A percentile compares a stretch with the other conserved stretches of the same genome.
phyloP scores from a whole-genome alignment of 2,113 vertebrate species.

The Puffinus mauretanicus region DNA sequence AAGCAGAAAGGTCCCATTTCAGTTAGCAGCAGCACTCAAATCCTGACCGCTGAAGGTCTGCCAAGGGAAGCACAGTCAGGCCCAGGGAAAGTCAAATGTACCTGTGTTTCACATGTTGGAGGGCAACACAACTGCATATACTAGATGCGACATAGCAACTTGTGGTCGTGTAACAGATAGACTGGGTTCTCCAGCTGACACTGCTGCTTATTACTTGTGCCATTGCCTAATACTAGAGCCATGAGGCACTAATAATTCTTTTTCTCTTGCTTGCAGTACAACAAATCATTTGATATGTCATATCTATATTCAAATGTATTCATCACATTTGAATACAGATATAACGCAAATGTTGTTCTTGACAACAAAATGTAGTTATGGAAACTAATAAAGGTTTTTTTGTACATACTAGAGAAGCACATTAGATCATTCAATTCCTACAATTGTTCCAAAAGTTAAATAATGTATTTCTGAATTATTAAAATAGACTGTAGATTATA shows the following conservation, averaged over 20 bases:
- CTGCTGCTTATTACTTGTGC: neutral
- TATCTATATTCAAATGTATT: neutral
- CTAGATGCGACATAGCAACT: neutral
- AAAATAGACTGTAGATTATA: neutral
- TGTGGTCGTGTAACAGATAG: neutral
- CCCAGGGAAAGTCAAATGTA: neutral
- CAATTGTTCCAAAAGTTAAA: neutral
- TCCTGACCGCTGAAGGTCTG: neutral
- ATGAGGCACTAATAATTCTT: neutral
- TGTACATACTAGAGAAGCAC: neutral
- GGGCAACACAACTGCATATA: neutral
- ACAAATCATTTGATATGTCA: neutral
- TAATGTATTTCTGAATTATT: neutral
- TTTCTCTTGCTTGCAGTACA: neutral
- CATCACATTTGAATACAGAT: neutral
- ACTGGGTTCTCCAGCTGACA: neutral
- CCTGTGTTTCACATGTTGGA: neutral
- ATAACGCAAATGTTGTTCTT: neutral
- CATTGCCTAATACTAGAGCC: neutral
- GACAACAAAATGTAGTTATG: neutral
- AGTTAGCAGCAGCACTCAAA: neutral
- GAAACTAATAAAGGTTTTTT: neutral
- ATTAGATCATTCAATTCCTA: neutral
- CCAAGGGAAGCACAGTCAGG: neutral
- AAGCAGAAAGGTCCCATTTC: neutral